Evolutionary conservation across 1,140 invertebrate genomes (phyloP).

Genomic region (Zaprionus kolodkinae): DNA sequence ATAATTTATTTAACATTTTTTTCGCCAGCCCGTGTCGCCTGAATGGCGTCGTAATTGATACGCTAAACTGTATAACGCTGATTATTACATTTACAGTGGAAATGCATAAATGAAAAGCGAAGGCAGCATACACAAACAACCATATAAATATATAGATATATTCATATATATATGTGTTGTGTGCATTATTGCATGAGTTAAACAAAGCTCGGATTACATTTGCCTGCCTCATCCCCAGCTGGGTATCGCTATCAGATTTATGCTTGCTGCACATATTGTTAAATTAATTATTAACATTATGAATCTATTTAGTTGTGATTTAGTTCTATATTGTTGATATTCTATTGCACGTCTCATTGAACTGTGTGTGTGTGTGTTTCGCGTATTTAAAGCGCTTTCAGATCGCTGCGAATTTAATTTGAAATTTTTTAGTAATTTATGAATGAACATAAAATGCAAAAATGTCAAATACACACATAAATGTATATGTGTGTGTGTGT

Average conservation of each 20-base stretch:
- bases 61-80: slow-evolving; percentile 78
- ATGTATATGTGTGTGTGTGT: neutral
- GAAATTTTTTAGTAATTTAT: slow-evolving; percentile 62
- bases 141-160: too few relatives aligned
- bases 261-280: slow-evolving; percentile 28
- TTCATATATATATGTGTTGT: too few relatives aligned
- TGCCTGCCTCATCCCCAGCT: neutral
- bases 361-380: neutral
- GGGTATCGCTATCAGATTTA: slow-evolving; percentile 9
- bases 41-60: slow-evolving; percentile 75
- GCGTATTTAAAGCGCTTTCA: slow-evolving; percentile 15
- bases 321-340: slow-evolving; percentile 45
- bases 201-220: slow-evolving; percentile 4
- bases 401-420: slow-evolving; percentile 69
- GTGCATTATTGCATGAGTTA: neutral
- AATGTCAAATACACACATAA: slow-evolving; percentile 13
- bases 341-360: slow-evolving; percentile 8
- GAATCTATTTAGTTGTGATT: slow-evolving; percentile 60
- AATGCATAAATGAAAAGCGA: slow-evolving; percentile 62
- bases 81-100: slow-evolving; percentile 75
- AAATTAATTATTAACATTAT: slow-evolving; percentile 72
- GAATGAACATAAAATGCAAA: slow-evolving; percentile 65
- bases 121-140: neutral
- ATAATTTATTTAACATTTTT: slow-evolving; percentile 70
- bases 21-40: slow-evolving; percentile 35